These are phyloP conservation scores for Apostichopus parvimensis DNA, from an alignment of 35 echinoderm and acorn worm species.

Conservation along the genomic window DNA sequence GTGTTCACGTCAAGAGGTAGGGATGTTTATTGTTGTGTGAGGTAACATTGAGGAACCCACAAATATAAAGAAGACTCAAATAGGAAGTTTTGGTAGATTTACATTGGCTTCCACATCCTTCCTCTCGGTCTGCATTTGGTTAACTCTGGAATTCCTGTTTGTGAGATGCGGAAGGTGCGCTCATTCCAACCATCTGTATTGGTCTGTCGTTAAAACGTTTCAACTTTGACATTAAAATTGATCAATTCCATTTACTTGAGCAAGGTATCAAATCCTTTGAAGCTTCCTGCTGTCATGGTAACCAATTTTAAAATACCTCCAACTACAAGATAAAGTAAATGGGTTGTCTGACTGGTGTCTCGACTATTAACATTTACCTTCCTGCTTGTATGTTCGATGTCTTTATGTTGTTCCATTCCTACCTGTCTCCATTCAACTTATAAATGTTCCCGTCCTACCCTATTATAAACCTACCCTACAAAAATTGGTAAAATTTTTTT, in stretches of 20 bases:
- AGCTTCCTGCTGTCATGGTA: background rate
- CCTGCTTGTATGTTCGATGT: no score
- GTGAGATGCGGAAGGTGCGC: background rate
- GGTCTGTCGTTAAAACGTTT: background rate
- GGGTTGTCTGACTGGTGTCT: background rate
- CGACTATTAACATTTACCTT: no score
- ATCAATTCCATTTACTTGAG: background rate
- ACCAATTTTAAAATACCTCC: background rate
- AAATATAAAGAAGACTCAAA: background rate
- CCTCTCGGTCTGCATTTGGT: background rate
- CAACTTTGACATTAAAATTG: background rate
- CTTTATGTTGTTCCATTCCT: no score
- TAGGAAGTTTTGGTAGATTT: conserved; percentile 38
- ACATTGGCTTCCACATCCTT: conserved; percentile 24
- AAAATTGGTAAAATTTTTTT: no score
- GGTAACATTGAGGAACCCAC: conserved; percentile 20
- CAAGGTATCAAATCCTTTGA: background rate
- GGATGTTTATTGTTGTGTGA: conserved; percentile 33
- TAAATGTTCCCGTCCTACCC: no score
- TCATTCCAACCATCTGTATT: background rate
- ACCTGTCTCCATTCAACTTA: no score
- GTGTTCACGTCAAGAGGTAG: background rate
- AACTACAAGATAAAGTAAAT: background rate
- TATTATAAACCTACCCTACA: no score
- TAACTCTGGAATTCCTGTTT: conserved; percentile 24